Percentiles rank a stretch among this genome's conserved stretches.
These are phyloP conservation scores for Drosophila triauraria DNA, from an alignment of 1,140 invertebrate genomes.

Conservation along the genomic window DNA sequence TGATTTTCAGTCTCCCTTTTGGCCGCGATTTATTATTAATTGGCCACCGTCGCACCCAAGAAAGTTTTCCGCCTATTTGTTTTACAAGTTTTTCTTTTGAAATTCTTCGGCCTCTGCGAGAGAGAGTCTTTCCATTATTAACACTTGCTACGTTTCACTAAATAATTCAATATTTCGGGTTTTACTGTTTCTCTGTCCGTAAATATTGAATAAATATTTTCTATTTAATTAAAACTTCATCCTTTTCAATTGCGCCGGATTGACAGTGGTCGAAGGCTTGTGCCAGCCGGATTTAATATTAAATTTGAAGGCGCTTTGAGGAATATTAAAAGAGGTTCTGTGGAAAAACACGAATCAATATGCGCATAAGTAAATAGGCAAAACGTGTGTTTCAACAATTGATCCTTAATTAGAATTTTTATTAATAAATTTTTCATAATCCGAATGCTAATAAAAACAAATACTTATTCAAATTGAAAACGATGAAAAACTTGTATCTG, in stretches of 20 bases:
- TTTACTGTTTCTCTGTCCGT: conserved; percentile 48
- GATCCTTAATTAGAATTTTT: conserved; percentile 48
- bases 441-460: conserved; percentile 22
- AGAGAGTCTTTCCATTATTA: conserved; percentile 73
- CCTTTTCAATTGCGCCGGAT: conserved; percentile 44
- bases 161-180: conserved; percentile 71
- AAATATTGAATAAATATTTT: conserved; percentile 74
- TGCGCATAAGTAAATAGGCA: conserved; percentile 8
- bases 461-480: conserved; percentile 44
- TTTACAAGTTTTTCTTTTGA: conserved; percentile 43
- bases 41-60: conserved; percentile 41
- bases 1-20: conserved; percentile 45
- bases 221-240: conserved; percentile 76
- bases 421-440: conserved; percentile 54
- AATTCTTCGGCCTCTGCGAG: conserved; percentile 13
- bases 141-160: conserved; percentile 64
- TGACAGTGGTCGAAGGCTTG: not conserved
- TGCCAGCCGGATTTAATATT: conserved; percentile 20
- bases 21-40: conserved; percentile 76
- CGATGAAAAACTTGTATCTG: conserved; percentile 18
- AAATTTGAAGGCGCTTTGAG: conserved; percentile 24
- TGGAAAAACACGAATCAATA: conserved; percentile 11
- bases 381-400: conserved; percentile 35
- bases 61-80: conserved; percentile 70
- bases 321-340: conserved; percentile 3